Evolutionary conservation across 1,140 invertebrate genomes (phyloP).

Genomic region (Brachystomella parvula): DNA sequence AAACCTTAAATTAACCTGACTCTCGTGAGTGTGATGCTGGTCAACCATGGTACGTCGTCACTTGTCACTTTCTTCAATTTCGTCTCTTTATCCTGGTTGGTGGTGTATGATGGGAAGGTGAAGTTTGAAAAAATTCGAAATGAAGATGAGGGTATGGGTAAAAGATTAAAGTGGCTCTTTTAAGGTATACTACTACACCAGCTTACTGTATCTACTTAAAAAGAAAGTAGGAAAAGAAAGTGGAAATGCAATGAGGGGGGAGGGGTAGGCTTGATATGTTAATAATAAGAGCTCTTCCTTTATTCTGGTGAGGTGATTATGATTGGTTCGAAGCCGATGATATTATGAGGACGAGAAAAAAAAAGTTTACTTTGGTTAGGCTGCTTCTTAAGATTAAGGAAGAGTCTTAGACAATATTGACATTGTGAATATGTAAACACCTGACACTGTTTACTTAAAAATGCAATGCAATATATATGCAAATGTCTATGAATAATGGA

Average conservation of each 20-base stretch:
- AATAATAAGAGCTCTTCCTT: too few species aligned
- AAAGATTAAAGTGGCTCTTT: too few species aligned
- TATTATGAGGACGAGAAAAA: constrained; percentile 15
- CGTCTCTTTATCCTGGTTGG: too few species aligned
- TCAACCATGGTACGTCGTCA: not conserved
- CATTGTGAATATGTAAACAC: constrained; percentile 40
- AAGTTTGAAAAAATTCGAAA: too few species aligned
- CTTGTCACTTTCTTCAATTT: not conserved
- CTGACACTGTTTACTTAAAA: constrained; percentile 41
- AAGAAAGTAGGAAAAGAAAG: too few species aligned
- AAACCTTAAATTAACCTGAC: too few species aligned
- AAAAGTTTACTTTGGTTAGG: constrained; percentile 34
- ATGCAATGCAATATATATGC: constrained; percentile 41
- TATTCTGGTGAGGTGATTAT: constrained; percentile 28
- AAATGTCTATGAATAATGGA: constrained; percentile 41
- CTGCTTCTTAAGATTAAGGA: constrained; percentile 40
- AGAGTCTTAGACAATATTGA: constrained; percentile 40
- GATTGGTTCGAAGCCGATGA: constrained; percentile 13
- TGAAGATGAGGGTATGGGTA: too few species aligned
- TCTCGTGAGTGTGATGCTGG: not conserved
- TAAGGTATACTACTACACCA: too few species aligned
- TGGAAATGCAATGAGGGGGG: too few species aligned
- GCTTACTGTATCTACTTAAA: too few species aligned
- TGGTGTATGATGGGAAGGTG: too few species aligned
- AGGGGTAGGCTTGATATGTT: constrained; percentile 23